These are phyloP conservation scores for Cerceris rybyensis DNA, from an alignment of 2,888 invertebrate species.

Conservation along the genomic window DNA sequence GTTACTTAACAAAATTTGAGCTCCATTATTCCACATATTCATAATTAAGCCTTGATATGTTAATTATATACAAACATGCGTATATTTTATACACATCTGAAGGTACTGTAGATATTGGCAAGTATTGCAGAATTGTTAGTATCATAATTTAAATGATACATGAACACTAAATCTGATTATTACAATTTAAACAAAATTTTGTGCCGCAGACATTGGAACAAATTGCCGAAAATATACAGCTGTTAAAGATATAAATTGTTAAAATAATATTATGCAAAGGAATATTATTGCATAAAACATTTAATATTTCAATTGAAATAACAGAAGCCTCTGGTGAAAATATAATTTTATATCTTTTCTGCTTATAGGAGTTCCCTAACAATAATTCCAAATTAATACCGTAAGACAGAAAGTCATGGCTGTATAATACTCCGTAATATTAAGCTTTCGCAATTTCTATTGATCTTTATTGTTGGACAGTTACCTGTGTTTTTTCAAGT, in stretches of 20 bases:
- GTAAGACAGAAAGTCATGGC: slow-evolving; percentile 10
- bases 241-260: not conserved
- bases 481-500: slow-evolving; percentile 9
- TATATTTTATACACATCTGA: slow-evolving; percentile 22
- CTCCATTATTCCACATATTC: slow-evolving; percentile 14
- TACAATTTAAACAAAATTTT: slow-evolving; percentile 9
- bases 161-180: not conserved
- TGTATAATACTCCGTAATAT: slow-evolving; percentile 26
- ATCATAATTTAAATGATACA: slow-evolving; percentile 5
- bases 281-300: slow-evolving; percentile 9
- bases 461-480: slow-evolving; percentile 19
- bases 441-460: slow-evolving; percentile 19
- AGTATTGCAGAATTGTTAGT: slow-evolving; percentile 20
- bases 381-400: slow-evolving; percentile 9
- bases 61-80: slow-evolving; percentile 25
- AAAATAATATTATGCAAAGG: slow-evolving; percentile 12
- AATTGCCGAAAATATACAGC: not conserved
- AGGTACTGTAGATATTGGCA: slow-evolving; percentile 29
- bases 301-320: slow-evolving; percentile 1
- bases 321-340: slow-evolving; percentile 5
- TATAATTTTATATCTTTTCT: slow-evolving; percentile 1
- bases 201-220: slow-evolving; percentile 4
- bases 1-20: slow-evolving; percentile 37
- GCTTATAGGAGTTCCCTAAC: slow-evolving; percentile 4
- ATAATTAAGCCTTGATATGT: slow-evolving; percentile 45